phyloP scores from a whole-genome alignment of 2,888 invertebrate genomes.

The Ochlodes sylvanus region DNA sequence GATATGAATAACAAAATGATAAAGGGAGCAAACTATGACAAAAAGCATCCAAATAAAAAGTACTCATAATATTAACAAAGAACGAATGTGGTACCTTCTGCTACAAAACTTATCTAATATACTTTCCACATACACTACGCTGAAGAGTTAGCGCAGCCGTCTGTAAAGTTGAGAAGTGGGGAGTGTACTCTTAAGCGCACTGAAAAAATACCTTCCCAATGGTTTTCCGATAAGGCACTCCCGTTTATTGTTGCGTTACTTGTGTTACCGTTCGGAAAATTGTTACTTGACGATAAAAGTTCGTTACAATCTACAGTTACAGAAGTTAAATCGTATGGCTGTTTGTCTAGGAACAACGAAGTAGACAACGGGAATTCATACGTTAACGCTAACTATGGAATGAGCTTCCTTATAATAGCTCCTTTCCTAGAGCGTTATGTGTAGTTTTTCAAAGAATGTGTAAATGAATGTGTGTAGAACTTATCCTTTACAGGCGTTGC shows the following conservation, averaged over 20 bases:
- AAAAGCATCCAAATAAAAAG: background rate
- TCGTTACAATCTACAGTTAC: slow-evolving; percentile 11
- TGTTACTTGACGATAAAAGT: slow-evolving; percentile 34
- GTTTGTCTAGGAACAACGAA: no score
- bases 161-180: slow-evolving; percentile 30
- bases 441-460: no score
- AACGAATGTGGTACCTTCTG: background rate
- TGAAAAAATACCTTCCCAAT: slow-evolving; percentile 33
- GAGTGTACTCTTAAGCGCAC: slow-evolving; percentile 13
- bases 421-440: no score
- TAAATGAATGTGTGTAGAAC: no score
- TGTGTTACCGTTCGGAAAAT: slow-evolving; percentile 27
- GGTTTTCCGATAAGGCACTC: slow-evolving; percentile 37
- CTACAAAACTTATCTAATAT: slow-evolving; percentile 2
- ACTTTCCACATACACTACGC: background rate
- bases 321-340: no score
- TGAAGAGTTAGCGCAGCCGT: slow-evolving; percentile 10
- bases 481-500: no score
- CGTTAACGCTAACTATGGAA: no score
- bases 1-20: no score
- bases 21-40: background rate
- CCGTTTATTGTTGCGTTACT: slow-evolving; percentile 36
- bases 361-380: no score
- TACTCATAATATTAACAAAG: background rate
- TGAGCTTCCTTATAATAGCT: no score